These are phyloP conservation scores for Holothuria leucospilota DNA, from an alignment of 53 echinoderm and acorn worm species.

Conservation along the genomic window DNA sequence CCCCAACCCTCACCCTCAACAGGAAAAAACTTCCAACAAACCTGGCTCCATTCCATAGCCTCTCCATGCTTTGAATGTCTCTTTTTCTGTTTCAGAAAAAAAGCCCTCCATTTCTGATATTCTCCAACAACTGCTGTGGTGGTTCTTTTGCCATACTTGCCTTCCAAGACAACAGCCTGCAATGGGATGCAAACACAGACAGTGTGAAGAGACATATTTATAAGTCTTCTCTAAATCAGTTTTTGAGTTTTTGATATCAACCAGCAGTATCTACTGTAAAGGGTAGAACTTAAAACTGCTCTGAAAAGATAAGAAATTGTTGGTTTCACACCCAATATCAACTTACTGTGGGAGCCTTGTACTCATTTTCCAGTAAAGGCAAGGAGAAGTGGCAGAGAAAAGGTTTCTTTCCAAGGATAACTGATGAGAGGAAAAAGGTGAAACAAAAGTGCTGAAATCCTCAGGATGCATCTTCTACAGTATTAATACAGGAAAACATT, in stretches of 20 bases:
- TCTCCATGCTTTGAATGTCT: slow-evolving; percentile 16
- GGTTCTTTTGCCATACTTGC: slow-evolving; percentile 97
- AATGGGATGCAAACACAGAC: background rate
- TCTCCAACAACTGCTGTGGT: slow-evolving; percentile 89
- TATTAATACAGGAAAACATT: no score
- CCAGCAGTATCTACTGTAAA: no score
- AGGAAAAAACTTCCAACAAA: background rate
- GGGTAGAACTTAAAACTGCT: no score
- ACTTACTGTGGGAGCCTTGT: slow-evolving; percentile 81
- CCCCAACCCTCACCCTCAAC: no score
- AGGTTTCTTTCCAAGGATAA: slow-evolving; percentile 70
- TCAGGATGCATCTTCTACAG: no score
- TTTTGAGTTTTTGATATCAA: no score
- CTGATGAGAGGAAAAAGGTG: slow-evolving; percentile 49
- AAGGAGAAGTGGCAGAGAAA: slow-evolving; percentile 84
- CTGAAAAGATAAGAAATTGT: no score
- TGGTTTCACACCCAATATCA: no score
- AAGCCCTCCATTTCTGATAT: slow-evolving; percentile 94
- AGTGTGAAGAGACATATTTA: background rate
- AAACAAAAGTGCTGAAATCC: no score
- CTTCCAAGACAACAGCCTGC: slow-evolving; percentile 96
- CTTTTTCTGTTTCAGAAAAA: slow-evolving; percentile 74
- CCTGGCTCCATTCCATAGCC: slow-evolving; percentile 40
- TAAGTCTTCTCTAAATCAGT: background rate
- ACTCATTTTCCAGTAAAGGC: slow-evolving; percentile 70